Percentiles rank a stretch among this genome's conserved stretches.
Conservation (phyloP, 2,113 vertebrate genomes). For the Emydura subglobosa region DNA sequence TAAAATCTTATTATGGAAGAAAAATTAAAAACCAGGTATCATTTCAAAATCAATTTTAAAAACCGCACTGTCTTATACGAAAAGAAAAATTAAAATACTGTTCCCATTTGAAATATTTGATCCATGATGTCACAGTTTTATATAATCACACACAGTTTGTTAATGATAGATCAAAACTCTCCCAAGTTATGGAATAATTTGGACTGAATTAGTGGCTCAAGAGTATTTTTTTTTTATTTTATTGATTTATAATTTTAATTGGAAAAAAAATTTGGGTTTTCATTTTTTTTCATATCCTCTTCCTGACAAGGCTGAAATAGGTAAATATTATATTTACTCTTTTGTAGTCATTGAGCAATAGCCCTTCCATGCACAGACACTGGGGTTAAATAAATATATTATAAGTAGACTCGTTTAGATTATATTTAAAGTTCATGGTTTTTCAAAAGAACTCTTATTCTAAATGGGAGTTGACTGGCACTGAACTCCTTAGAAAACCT, state of each 20-base stretch:
- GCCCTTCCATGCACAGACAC: neutral
- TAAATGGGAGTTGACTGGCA: neutral
- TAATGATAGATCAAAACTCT: neutral
- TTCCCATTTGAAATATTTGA: neutral
- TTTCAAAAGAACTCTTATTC: neutral
- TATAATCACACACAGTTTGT: neutral
- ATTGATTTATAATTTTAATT: neutral
- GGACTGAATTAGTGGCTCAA: neutral
- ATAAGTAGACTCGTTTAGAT: neutral
- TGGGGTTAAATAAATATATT: neutral
- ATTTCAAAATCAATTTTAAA: neutral
- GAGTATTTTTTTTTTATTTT: neutral
- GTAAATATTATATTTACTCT: neutral
- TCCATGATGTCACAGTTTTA: neutral
- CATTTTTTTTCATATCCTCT: neutral
- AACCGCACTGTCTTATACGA: neutral
- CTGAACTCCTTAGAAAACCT: neutral
- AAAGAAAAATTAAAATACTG: neutral
- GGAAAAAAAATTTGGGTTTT: neutral
- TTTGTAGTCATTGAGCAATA: neutral
- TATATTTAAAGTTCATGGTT: neutral
- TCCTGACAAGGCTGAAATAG: neutral
- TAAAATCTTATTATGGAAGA: neutral
- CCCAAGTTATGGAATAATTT: neutral
- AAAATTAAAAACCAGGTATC: neutral